Evolutionary conservation across 2,113 vertebrate genomes (phyloP).

Genomic region (Rhinogobius similis): DNA sequence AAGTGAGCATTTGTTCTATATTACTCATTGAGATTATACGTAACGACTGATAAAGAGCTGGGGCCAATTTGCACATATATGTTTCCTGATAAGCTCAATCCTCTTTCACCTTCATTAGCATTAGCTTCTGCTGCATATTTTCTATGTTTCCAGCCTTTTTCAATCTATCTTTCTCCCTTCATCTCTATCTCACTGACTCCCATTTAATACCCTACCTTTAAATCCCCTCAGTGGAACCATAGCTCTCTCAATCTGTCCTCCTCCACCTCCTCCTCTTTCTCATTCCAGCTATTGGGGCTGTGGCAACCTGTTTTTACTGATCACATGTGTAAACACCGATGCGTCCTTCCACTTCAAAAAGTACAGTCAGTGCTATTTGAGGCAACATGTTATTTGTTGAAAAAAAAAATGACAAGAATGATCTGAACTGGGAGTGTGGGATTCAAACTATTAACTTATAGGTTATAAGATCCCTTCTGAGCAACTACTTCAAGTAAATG

Average conservation of each 20-base stretch:
- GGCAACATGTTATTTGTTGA: background rate
- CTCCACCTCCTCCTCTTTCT: background rate
- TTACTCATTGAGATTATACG: background rate
- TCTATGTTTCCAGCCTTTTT: background rate
- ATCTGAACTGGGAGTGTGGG: too few relatives aligned
- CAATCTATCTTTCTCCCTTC: background rate
- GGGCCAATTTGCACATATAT: background rate
- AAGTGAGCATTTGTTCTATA: background rate
- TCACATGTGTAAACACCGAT: background rate
- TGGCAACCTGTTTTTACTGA: background rate
- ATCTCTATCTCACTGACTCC: background rate
- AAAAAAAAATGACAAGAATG: too few relatives aligned
- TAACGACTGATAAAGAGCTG: background rate
- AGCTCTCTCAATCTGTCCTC: background rate
- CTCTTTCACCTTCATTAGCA: background rate
- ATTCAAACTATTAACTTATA: too few relatives aligned
- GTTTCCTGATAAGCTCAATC: background rate
- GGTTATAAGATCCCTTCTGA: too few relatives aligned
- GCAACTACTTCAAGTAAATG: too few relatives aligned
- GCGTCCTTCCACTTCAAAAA: background rate
- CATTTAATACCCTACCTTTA: background rate
- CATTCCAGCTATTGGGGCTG: background rate
- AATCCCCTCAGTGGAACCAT: background rate
- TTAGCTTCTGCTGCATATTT: background rate
- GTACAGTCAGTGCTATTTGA: background rate